phyloP scores from a whole-genome alignment of 2,113 vertebrate species.

The Peromyscus californicus region DNA sequence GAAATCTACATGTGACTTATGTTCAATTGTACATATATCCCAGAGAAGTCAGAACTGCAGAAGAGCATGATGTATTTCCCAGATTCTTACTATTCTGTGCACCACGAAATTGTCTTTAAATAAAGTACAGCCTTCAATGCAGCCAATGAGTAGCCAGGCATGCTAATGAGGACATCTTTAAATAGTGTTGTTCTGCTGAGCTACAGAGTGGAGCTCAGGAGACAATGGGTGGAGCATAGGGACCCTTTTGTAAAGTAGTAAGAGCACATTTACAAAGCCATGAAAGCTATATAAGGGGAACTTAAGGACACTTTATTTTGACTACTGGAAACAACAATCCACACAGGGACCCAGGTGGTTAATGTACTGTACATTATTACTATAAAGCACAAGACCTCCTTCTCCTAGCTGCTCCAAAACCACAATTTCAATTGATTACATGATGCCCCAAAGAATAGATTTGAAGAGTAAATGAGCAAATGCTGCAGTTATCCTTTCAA shows the following conservation, averaged over 20 bases:
- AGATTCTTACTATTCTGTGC: background rate
- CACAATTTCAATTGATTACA: constrained; percentile 80
- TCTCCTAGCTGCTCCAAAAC: constrained; percentile 69
- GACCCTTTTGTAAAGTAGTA: constrained; percentile 42
- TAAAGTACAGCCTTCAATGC: constrained; percentile 43
- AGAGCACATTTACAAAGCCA: constrained; percentile 69
- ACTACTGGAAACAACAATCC: constrained; percentile 67
- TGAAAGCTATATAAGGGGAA: background rate
- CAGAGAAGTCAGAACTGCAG: background rate
- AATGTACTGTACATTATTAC: constrained; percentile 81
- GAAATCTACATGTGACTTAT: constrained; percentile 17
- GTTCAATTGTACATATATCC: background rate
- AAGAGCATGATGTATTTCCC: background rate
- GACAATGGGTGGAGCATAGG: constrained; percentile 42
- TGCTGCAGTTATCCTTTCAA: constrained; percentile 55
- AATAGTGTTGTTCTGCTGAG: constrained; percentile 21
- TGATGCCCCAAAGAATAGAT: constrained; percentile 65
- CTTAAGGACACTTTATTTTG: constrained; percentile 68
- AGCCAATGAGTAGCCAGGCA: background rate
- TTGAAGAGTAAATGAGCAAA: constrained; percentile 64
- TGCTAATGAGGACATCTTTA: background rate
- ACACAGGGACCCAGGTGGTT: constrained; percentile 63
- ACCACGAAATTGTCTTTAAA: constrained; percentile 62
- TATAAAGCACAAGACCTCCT: constrained; percentile 73
- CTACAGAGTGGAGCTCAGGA: background rate